Evolutionary conservation across 1,140 invertebrate species (phyloP).

Genomic region (Saccostrea echinata): DNA sequence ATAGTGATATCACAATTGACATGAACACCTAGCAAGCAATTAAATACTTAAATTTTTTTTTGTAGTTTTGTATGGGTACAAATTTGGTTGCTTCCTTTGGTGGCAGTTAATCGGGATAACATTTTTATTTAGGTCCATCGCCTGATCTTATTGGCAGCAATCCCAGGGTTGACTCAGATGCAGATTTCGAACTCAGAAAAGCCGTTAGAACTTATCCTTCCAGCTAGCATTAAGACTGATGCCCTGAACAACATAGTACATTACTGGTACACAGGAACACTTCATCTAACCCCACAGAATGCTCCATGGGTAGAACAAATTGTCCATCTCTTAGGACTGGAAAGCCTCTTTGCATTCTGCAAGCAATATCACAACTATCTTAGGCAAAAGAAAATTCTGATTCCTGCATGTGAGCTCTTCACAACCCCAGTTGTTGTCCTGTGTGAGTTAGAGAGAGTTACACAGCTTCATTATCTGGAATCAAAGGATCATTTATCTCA

Average conservation of each 20-base stretch:
- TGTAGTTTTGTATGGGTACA: too few species aligned
- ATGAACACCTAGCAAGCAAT: too few species aligned
- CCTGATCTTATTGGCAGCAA: not conserved
- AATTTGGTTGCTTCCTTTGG: too few species aligned
- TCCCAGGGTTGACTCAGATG: not conserved
- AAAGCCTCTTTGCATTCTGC: not conserved
- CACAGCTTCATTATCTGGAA: not conserved
- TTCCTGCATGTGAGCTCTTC: not conserved
- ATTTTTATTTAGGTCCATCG: not conserved
- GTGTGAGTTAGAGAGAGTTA: not conserved
- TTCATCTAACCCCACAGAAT: conserved; percentile 10
- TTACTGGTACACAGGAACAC: not conserved
- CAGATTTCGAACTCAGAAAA: not conserved
- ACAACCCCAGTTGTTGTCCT: not conserved
- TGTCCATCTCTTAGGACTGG: not conserved
- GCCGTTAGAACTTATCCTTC: not conserved
- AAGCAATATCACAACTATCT: not conserved
- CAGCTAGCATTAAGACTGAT: not conserved
- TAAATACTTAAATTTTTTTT: too few species aligned
- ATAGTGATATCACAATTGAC: too few species aligned
- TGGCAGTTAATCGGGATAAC: not conserved
- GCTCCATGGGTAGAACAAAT: conserved; percentile 5
- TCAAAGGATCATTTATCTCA: not conserved
- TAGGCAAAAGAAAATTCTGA: not conserved
- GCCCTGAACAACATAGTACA: not conserved